Base-by-base conservation (phyloP, 2,888 invertebrate species). In the Stramonita haemastoma region DNA sequence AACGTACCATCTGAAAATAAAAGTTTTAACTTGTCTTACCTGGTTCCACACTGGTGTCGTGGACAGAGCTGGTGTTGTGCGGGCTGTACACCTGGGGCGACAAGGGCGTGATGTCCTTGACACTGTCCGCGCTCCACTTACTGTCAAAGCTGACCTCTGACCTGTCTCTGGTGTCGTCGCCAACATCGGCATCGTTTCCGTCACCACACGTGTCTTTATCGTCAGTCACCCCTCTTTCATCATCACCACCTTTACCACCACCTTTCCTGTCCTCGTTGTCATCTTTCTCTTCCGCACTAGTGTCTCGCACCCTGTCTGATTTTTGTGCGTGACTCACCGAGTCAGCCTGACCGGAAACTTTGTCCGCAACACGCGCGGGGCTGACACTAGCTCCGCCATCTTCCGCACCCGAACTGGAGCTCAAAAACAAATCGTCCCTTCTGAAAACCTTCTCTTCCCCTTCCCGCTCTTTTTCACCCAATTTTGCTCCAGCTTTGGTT, bases 351-450 rank as follows among this genome's bases (percentile, higher is more conserved):
- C 17, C 77, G 5, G 77, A 73, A 22, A 19, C 15, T 36, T 19
- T 87, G 29, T 32, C 66, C 4, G 29, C 26, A 17, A 36, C 46
- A 73, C 83, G 88, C 86, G 70, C 70, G 46, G 81, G 73, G 6
- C 17, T 8, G 17, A 66, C 86, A 6, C 26, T 60, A 8, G 66
- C 86, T 1, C 86, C 86, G 1, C 86, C 86, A 32, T 86, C 86
- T 34, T 86, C 86, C 4, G 60, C 86, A 0, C 60, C 81, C 11
- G 87, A 87, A 22, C 83, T 73, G 26, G 90, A 90, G 17, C 87
- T 81, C 1, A 73, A 60, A 22, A 87, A 73, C 87, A 87, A 56
- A 32, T 77, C 29, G 8, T 81, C 60, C 26, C 29, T 87, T 32
- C 57, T 36, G 60, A 87, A 87, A 29, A 46, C 81, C 32, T 22